Evolutionary conservation across 2,888 invertebrate genomes (phyloP).

Genomic region (Xestia xanthographa): DNA sequence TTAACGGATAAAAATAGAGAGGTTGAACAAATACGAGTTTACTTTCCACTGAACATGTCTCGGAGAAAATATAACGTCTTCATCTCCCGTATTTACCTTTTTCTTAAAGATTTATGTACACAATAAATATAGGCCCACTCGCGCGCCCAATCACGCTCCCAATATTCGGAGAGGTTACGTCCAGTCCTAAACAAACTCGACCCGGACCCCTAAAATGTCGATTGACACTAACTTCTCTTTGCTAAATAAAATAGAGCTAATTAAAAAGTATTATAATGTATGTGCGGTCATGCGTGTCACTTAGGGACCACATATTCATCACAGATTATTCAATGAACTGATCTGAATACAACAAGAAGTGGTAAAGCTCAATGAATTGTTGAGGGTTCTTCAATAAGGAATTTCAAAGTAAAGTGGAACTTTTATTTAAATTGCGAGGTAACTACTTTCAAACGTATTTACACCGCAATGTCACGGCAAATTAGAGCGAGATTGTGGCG

Average conservation of each 20-base stretch:
- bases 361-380: constrained; percentile 37
- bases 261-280: constrained; percentile 55
- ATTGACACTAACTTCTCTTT: constrained; percentile 62
- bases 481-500: constrained; percentile 56
- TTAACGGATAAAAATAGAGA: constrained; percentile 58
- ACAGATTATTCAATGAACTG: constrained; percentile 21
- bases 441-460: constrained; percentile 55
- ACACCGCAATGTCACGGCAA: constrained; percentile 60
- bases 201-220: constrained; percentile 77
- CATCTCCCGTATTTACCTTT: constrained; percentile 77
- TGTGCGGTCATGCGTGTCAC: constrained; percentile 50
- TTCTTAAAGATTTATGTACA: constrained; percentile 85
- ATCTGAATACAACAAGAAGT: constrained; percentile 18
- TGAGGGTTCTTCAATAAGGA: constrained; percentile 17
- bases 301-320: neutral
- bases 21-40: constrained; percentile 59
- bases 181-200: constrained; percentile 85
- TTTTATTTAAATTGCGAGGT: constrained; percentile 59
- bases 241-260: constrained; percentile 54
- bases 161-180: constrained; percentile 76
- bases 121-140: constrained; percentile 80
- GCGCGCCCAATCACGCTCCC: constrained; percentile 83
- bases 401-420: constrained; percentile 43
- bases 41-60: constrained; percentile 70
- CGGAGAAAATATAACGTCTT: constrained; percentile 70